Conservation (phyloP, 2,113 vertebrate genomes). For the Scortum barcoo region DNA sequence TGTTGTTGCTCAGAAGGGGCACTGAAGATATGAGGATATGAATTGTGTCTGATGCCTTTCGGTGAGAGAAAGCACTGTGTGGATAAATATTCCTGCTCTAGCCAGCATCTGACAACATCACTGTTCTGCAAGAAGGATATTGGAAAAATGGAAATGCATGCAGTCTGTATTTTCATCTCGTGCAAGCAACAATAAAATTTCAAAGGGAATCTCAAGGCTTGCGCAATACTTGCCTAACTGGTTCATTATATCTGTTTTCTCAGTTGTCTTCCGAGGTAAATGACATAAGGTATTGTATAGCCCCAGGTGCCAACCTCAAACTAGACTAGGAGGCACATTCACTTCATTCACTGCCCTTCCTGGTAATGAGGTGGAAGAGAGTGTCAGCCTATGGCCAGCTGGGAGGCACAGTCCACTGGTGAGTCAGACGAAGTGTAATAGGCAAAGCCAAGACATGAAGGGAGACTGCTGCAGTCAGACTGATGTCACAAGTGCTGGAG, state of each 20-base stretch:
- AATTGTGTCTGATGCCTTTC: slow-evolving; percentile 31
- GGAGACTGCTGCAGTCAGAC: slow-evolving; percentile 76
- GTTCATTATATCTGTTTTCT: slow-evolving; percentile 59
- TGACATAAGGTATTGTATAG: slow-evolving; percentile 64
- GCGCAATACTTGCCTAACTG: slow-evolving; percentile 39
- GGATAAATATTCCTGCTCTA: slow-evolving; percentile 37
- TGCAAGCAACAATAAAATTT: slow-evolving; percentile 20
- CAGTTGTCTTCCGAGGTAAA: slow-evolving; percentile 58
- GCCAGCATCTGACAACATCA: slow-evolving; percentile 47
- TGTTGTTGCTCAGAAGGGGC: background rate
- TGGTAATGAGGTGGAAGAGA: slow-evolving; percentile 80
- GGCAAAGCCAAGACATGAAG: slow-evolving; percentile 75
- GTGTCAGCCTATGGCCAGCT: slow-evolving; percentile 76
- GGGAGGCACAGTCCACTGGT: slow-evolving; percentile 75
- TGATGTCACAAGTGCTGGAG: slow-evolving; percentile 78
- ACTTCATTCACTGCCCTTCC: slow-evolving; percentile 69
- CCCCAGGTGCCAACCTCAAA: slow-evolving; percentile 75
- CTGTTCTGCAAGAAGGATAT: slow-evolving; percentile 46
- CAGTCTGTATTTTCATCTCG: slow-evolving; percentile 41
- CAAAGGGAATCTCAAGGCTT: slow-evolving; percentile 50
- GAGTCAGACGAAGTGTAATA: slow-evolving; percentile 81
- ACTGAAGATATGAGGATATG: slow-evolving; percentile 23
- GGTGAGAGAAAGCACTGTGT: background rate
- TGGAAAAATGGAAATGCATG: slow-evolving; percentile 51
- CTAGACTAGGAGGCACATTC: slow-evolving; percentile 72